Evolutionary conservation across 2,113 vertebrate genomes (phyloP).

Genomic region (Percina caprodes): DNA sequence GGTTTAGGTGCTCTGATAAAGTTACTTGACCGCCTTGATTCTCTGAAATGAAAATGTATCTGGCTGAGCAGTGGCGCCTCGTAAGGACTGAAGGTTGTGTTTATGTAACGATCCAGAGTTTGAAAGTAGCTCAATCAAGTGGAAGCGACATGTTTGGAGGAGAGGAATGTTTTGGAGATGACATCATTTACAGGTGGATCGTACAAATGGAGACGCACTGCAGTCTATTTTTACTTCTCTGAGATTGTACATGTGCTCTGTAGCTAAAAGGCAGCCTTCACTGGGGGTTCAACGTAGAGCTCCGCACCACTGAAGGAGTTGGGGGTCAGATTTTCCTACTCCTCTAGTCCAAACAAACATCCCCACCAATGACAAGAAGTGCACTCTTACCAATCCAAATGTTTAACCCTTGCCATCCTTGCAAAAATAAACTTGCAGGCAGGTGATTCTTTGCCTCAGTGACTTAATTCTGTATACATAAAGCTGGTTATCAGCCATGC

Average conservation of each 20-base stretch:
- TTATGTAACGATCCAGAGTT: slow-evolving; percentile 70
- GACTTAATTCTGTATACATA: not conserved
- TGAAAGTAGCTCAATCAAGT: slow-evolving; percentile 72
- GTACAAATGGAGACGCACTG: slow-evolving; percentile 2
- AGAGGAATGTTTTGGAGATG: slow-evolving; percentile 59
- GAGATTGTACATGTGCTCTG: slow-evolving; percentile 25
- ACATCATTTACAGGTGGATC: slow-evolving; percentile 75
- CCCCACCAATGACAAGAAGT: not conserved
- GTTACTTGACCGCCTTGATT: slow-evolving; percentile 46
- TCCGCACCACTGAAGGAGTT: slow-evolving; percentile 22
- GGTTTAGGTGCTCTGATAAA: slow-evolving; percentile 47
- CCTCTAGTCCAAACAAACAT: slow-evolving; percentile 62
- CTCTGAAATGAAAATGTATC: slow-evolving; percentile 12
- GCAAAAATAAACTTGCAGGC: not conserved
- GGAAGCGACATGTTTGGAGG: slow-evolving; percentile 65
- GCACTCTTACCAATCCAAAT: slow-evolving; percentile 7
- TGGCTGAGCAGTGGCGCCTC: slow-evolving; percentile 50
- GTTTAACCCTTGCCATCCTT: slow-evolving; percentile 21
- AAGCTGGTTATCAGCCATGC: not conserved
- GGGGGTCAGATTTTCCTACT: slow-evolving; percentile 65
- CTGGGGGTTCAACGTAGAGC: slow-evolving; percentile 31
- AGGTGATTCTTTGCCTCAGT: not conserved
- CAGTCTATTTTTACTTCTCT: slow-evolving; percentile 52
- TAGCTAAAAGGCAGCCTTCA: slow-evolving; percentile 43
- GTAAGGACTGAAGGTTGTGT: slow-evolving; percentile 61